These are phyloP conservation scores for Fopius arisanus DNA, from an alignment of 1,140 invertebrate genomes.

Conservation along the genomic window DNA sequence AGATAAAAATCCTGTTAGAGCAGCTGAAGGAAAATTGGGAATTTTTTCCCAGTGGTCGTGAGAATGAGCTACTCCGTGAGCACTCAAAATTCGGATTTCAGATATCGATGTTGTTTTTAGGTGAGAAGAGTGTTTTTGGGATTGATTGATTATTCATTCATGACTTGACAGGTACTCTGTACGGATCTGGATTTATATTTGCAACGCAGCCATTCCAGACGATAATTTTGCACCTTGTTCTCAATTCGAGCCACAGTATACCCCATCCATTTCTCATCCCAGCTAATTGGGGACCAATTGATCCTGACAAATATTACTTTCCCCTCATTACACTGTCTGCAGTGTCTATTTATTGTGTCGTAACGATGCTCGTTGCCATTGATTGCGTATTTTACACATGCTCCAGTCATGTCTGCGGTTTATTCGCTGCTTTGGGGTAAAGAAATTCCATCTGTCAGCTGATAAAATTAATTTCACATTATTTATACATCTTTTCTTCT, in stretches of 20 bases:
- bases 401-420: neutral
- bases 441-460: neutral
- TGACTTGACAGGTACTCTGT: neutral
- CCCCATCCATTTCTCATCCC: neutral
- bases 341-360: neutral
- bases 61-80: neutral
- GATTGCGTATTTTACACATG: neutral
- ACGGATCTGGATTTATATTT: neutral
- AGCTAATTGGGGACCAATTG: neutral
- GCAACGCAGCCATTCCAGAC: neutral
- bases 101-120: neutral
- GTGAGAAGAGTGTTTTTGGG: neutral
- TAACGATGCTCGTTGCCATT: neutral
- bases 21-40: neutral
- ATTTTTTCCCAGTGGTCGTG: neutral
- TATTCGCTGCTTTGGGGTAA: neutral
- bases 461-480: neutral
- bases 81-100: neutral
- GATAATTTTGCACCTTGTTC: neutral
- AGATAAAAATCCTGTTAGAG: neutral
- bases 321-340: neutral
- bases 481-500: neutral
- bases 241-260: neutral
- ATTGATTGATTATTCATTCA: neutral
- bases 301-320: neutral